phyloP scores from a whole-genome alignment of 1,140 invertebrate genomes.

The Halictus rubicundus region DNA sequence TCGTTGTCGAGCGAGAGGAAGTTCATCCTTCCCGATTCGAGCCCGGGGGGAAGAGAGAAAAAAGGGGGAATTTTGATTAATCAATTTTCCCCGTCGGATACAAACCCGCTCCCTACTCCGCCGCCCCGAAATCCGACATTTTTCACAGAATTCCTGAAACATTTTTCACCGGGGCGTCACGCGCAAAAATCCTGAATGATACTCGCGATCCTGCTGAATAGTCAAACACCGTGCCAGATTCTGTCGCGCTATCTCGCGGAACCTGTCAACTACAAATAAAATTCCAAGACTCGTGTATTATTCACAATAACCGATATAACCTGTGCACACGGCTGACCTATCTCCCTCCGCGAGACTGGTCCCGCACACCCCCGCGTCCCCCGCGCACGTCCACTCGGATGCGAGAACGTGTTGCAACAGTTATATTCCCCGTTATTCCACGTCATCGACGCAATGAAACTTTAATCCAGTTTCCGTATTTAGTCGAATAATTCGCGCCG shows the following conservation, averaged over 20 bases:
- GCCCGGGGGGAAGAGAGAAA: background rate
- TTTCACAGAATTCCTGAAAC: slow-evolving; percentile 9
- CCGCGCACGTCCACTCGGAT: too few species aligned
- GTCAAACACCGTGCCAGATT: slow-evolving; percentile 1
- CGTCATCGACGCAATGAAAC: slow-evolving; percentile 27
- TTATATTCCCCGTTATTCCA: slow-evolving; percentile 3
- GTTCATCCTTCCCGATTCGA: background rate
- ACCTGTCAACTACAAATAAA: slow-evolving; percentile 53
- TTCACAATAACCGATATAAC: slow-evolving; percentile 2
- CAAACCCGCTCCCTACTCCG: background rate
- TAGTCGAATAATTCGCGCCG: background rate
- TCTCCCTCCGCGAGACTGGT: background rate
- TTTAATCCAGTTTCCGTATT: slow-evolving; percentile 30
- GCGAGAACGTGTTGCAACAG: too few species aligned
- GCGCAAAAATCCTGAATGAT: slow-evolving; percentile 31
- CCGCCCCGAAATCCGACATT: background rate
- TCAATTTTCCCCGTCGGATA: slow-evolving; percentile 3
- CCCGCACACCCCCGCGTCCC: too few species aligned
- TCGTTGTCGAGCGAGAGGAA: too few species aligned
- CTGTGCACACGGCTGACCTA: slow-evolving; percentile 18
- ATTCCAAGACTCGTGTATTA: slow-evolving; percentile 31
- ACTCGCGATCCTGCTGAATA: slow-evolving; percentile 13
- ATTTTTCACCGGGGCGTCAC: slow-evolving; percentile 28
- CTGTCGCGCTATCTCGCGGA: slow-evolving; percentile 13
- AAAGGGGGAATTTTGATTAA: slow-evolving; percentile 19